Conservation (phyloP, 1,140 invertebrate genomes). For the Notospermus geniculatus region DNA sequence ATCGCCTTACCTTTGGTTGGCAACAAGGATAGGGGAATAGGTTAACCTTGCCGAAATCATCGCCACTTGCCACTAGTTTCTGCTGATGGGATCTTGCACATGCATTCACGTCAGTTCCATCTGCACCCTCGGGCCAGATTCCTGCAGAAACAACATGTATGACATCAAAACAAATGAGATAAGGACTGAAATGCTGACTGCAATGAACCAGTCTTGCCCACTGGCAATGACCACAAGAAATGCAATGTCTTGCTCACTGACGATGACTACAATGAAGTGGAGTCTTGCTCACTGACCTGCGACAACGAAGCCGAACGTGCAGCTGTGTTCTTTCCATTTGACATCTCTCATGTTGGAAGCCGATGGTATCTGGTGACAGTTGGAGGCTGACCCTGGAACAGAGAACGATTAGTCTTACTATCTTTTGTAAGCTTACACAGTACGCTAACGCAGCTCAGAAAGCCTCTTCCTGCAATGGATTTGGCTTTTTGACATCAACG, state of each 20-base stretch:
- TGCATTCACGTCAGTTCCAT: conserved; percentile 87
- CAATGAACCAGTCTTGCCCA: too few relatives aligned
- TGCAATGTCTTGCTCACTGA: too few relatives aligned
- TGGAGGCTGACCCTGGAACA: conserved; percentile 80
- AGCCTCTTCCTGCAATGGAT: too few relatives aligned
- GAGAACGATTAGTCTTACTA: too few relatives aligned
- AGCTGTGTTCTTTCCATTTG: conserved; percentile 77
- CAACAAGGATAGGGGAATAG: conserved; percentile 78
- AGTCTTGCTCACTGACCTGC: conserved; percentile 51
- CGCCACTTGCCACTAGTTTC: conserved; percentile 75
- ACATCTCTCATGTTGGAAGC: conserved; percentile 73
- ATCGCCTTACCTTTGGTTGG: conserved; percentile 71
- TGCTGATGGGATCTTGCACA: conserved; percentile 68
- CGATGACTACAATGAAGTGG: too few relatives aligned
- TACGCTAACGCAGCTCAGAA: too few relatives aligned
- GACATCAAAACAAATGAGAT: too few relatives aligned
- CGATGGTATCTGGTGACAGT: conserved; percentile 84
- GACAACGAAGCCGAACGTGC: conserved; percentile 72
- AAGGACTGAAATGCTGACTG: too few relatives aligned
- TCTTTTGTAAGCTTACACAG: too few relatives aligned
- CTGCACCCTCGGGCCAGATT: conserved; percentile 87
- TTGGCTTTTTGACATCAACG: too few relatives aligned
- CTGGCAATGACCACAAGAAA: too few relatives aligned
- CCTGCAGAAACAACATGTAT: conserved; percentile 62
- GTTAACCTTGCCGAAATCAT: conserved; percentile 91